Evolutionary conservation across 2,797 vertebrate genomes (phyloP).

Genomic region (Anableps anableps): DNA sequence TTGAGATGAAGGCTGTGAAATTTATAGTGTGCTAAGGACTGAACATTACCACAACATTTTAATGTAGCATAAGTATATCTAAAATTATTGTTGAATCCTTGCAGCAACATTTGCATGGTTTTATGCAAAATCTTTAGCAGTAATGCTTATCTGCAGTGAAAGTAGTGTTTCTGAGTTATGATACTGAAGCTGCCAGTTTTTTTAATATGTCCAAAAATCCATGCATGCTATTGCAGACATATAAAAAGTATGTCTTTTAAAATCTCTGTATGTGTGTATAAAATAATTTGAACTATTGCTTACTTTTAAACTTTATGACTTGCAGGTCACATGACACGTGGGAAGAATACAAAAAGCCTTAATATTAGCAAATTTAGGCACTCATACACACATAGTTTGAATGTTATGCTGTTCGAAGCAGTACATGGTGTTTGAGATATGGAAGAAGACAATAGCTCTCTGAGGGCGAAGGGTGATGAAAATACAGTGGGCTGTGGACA

Average conservation of each 20-base stretch:
- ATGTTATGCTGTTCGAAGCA: neutral
- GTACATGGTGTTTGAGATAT: neutral
- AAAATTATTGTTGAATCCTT: neutral
- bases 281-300: neutral
- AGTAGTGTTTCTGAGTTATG: neutral
- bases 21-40: neutral
- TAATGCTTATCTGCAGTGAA: neutral
- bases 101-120: neutral
- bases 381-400: neutral
- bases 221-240: too few relatives aligned
- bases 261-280: neutral
- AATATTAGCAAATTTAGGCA: neutral
- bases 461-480: constrained; percentile 45
- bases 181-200: neutral
- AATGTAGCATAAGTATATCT: neutral
- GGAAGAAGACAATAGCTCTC: constrained; percentile 33
- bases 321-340: neutral
- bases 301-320: neutral
- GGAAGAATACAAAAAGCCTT: neutral
- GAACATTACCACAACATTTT: neutral
- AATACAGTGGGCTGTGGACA: constrained; percentile 42
- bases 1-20: neutral
- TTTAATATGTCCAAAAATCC: neutral
- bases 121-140: neutral
- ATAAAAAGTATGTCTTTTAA: neutral